Conservation (phyloP, 2,113 vertebrate genomes). For the Chloropsis hardwickii region DNA sequence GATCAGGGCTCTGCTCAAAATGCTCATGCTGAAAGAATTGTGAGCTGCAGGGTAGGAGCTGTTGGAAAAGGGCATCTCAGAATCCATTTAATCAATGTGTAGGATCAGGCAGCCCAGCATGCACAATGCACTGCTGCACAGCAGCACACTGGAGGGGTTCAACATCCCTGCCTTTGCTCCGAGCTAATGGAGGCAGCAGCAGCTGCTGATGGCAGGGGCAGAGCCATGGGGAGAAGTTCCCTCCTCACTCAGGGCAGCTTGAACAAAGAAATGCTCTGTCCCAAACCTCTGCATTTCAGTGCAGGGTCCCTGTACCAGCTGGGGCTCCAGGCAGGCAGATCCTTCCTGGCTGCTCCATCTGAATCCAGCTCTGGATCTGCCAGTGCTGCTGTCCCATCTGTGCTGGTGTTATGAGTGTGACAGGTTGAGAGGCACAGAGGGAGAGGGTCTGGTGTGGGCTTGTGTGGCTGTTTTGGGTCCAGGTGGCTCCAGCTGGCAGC, state of each 20-base stretch:
- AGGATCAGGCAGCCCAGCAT: neutral
- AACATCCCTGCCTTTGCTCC: neutral
- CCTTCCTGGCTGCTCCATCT: neutral
- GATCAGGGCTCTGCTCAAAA: neutral
- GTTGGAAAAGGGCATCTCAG: neutral
- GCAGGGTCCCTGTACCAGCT: neutral
- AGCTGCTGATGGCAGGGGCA: neutral
- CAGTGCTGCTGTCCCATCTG: neutral
- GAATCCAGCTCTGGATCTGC: neutral
- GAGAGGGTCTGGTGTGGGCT: neutral
- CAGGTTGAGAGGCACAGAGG: neutral
- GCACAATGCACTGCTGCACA: neutral
- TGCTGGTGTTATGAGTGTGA: fast-evolving
- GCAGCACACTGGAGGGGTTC: neutral
- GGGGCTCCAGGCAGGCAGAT: neutral
- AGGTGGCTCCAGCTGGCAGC: neutral
- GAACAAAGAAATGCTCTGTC: neutral
- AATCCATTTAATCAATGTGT: neutral
- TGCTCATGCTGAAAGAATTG: neutral
- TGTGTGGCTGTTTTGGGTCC: neutral
- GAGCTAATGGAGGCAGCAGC: neutral
- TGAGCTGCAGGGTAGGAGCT: neutral
- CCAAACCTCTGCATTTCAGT: neutral
- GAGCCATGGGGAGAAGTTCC: neutral
- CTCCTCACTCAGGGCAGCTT: neutral